Percentiles rank a stretch among this genome's conserved stretches.
These are phyloP conservation scores for Diaprepes abbreviatus DNA, from an alignment of 2,888 invertebrate species.

Conservation along the genomic window DNA sequence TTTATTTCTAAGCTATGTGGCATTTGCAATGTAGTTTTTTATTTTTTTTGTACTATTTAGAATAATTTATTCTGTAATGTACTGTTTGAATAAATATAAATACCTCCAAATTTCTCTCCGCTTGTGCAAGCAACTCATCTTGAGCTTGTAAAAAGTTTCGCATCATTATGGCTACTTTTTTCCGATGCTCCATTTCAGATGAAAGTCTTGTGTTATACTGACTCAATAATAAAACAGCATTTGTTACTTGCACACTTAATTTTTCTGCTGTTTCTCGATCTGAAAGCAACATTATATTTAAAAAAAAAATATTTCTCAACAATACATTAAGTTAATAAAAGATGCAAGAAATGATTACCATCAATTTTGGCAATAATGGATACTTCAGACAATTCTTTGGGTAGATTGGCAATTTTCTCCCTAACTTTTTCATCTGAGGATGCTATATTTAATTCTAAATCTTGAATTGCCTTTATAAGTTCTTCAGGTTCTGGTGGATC, in stretches of 20 bases:
- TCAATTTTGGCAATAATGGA: conserved; percentile 87
- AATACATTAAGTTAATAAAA: neutral
- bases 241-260: conserved; percentile 86
- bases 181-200: conserved; percentile 90
- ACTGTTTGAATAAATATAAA: too few relatives aligned
- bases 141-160: conserved; percentile 90
- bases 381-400: conserved; percentile 94
- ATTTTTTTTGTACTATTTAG: too few relatives aligned
- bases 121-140: conserved; percentile 86
- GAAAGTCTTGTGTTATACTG: conserved; percentile 91
- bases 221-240: conserved; percentile 87
- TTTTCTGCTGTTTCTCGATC: conserved; percentile 86
- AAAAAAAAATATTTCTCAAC: too few relatives aligned
- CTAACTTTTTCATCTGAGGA: conserved; percentile 94
- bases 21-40: too few relatives aligned
- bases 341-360: conserved; percentile 70
- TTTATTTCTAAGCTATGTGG: too few relatives aligned
- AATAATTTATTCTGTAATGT: too few relatives aligned
- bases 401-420: conserved; percentile 93
- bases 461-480: conserved; percentile 85
- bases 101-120: conserved; percentile 91
- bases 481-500: conserved; percentile 95
- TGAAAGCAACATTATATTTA: conserved; percentile 56
- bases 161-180: conserved; percentile 88
- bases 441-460: conserved; percentile 93